Percentiles rank a stretch among this genome's conserved stretches.
Evolutionary conservation across 2,888 invertebrate species (phyloP).

Genomic region (Agrotis puta): DNA sequence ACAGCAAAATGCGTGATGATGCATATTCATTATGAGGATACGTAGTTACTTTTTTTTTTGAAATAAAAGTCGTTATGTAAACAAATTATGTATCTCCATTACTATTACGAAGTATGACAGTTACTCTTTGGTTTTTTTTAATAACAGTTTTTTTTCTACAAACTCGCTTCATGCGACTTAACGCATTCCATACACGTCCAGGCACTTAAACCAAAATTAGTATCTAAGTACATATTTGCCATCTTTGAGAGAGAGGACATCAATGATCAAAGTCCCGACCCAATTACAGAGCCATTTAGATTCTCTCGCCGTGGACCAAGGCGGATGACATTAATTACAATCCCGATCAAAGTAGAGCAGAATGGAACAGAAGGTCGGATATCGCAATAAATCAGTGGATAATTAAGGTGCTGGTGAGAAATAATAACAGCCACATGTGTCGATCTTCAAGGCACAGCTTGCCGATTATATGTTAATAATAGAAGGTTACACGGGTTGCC

Average conservation of each 20-base stretch:
- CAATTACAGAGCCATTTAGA: conserved; percentile 41
- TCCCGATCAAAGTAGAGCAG: neutral
- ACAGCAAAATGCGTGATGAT: conserved; percentile 22
- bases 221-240: conserved; percentile 6
- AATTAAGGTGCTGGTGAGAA: neutral
- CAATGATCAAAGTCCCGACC: conserved; percentile 25
- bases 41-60: conserved; percentile 8
- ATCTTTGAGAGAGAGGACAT: conserved; percentile 18
- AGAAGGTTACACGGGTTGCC: too few relatives aligned
- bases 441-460: too few relatives aligned
- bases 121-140: too few relatives aligned
- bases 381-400: too few relatives aligned
- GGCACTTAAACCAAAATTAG: conserved; percentile 15
- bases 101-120: too few relatives aligned
- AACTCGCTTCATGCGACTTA: neutral
- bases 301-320: conserved; percentile 27
- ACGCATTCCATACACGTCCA: conserved; percentile 16
- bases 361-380: neutral
- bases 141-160: too few relatives aligned
- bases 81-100: neutral
- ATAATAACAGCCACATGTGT: neutral
- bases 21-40: conserved; percentile 42
- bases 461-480: too few relatives aligned
- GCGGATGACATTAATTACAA: conserved; percentile 36
- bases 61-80: neutral